Evolutionary conservation across 2,888 invertebrate genomes (phyloP), one percentile per base, ranked within the genome.

Genomic region (Eudemis profundana): DNA sequence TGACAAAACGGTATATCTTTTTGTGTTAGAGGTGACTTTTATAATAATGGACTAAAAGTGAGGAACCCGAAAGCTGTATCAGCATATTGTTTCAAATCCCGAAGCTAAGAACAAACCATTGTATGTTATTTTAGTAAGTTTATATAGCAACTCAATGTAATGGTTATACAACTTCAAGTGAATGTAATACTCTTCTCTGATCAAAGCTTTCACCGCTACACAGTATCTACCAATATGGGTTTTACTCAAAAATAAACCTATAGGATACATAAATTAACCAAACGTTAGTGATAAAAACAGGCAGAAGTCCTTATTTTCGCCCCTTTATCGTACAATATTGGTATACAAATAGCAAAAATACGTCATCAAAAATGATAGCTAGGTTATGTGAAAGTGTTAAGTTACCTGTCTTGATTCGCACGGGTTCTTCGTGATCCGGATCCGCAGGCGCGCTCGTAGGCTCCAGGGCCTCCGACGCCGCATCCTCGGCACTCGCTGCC

Each of bases 321-420:
- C 29, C 7, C 3, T 17, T 46, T 60, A 46, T 21, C 38, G 40
- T 33, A 40, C 38, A 60, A 47, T 53, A 60, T 53, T 44, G 47
- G 29, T 38, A 23, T 53, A 33, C 59, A 75, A 70, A 66, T 66
- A 67, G 66, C 49, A 70, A 74, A 79, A 77, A 77, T 81, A 75
- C 82, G 84, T 84, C 84, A 78, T 80, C 78, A 83, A 81, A 61
- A 78, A 77, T 77, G 77, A 74, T 76, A 74, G 73, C 69, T 79
- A 86, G 86, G 86, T 87, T 87, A 87, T 83, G 86, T 85, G 81
- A 86, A 85, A 83, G 81, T 84, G 79, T 76, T 68, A 69, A 21
- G 47, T 75, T 80, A 85, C 87, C 85, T 79, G 81, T 77, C 54
- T 71, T 56, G 42, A 74, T 66, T 59, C 72, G 69, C 50, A 77